Conservation (phyloP, 2,888 invertebrate species). For the Drosophila nr. perissopoda region DNA sequence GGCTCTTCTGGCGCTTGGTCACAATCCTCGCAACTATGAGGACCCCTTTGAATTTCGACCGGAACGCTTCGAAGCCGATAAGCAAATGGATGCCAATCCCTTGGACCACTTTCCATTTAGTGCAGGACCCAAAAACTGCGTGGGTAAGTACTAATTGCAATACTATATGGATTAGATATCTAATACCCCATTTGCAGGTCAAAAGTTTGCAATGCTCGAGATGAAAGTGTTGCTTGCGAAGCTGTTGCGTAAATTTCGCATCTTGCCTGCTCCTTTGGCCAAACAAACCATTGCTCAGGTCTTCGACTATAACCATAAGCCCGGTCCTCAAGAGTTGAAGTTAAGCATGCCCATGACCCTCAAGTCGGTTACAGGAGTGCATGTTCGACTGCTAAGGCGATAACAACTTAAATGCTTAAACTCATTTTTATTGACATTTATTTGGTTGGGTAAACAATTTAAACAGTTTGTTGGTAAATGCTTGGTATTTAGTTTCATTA, state of each 20-base stretch:
- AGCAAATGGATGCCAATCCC: conserved; percentile 73
- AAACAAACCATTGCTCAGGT: conserved; percentile 78
- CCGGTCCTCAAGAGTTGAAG: conserved; percentile 45
- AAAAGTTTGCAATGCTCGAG: conserved; percentile 86
- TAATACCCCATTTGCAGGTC: conserved; percentile 69
- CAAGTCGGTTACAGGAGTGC: conserved; percentile 54
- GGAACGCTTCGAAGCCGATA: conserved; percentile 82
- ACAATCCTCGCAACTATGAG: conserved; percentile 72
- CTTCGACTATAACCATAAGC: conserved; percentile 33
- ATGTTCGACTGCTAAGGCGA: conserved; percentile 41
- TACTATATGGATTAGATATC: not conserved
- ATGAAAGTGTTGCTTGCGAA: conserved; percentile 86
- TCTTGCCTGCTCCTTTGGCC: conserved; percentile 83
- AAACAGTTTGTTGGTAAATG: not conserved
- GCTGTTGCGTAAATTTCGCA: conserved; percentile 85
- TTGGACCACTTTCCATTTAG: conserved; percentile 88
- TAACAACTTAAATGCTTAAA: not conserved
- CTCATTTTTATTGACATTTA: not conserved
- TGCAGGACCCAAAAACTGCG: conserved; percentile 87
- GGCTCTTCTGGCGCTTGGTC: conserved; percentile 69
- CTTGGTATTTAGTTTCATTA: not conserved
- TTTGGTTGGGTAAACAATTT: not conserved
- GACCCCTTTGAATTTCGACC: conserved; percentile 84
- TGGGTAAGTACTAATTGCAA: conserved; percentile 55
- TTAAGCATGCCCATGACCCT: conserved; percentile 49